Evolutionary conservation across 2,113 vertebrate species (phyloP), one percentile per base, ranked within the genome.

Genomic region (Solea solea): DNA sequence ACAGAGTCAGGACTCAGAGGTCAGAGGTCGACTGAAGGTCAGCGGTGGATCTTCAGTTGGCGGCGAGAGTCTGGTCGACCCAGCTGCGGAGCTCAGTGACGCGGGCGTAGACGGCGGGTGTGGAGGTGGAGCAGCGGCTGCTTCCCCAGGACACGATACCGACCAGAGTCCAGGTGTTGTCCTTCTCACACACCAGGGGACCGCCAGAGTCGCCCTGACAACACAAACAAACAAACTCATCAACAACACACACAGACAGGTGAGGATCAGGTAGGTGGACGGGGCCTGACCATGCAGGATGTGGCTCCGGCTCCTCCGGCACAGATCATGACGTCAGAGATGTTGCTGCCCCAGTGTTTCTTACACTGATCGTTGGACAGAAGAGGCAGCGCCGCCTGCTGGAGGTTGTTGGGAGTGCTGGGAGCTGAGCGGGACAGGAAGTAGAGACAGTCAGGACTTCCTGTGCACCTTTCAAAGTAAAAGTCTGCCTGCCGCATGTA

Each of bases 61-160:
- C 69, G 2, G 93, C 86, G 1, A 94, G 89, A 67, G 56, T 94
- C 90, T 93, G 88, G 79, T 93, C 90, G 1, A 91, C 91, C 92
- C 93, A 94, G 6, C 25, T 21, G 2, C 92, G 84, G 49, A 94
- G 82, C 70, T 87, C 79, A 5, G 92, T 94, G 78, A 94, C 93
- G 0, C 92, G 92, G 56, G 91, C 86, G 7, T 94, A 94, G 61
- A 93, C 92, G 1, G 78, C 93, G 1, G 93, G 93, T 0, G 71
- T 92, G 74, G 44, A 72, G 78, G 89, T 91, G 72, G 85, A 89
- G 86, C 92, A 93, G 3, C 69, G 57, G 78, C 92, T 89, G 85
- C 91, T 93, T 81, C 93, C 93, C 92, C 93, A 94, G 68, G 93
- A 94, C 55, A 93, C 89, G 0, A 94, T 93, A 15, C 92, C 91